Percentiles rank a stretch among this genome's conserved stretches.
These are phyloP conservation scores for Pachymerium ferrugineum DNA, from an alignment of 2,888 invertebrate genomes.

Conservation along the genomic window DNA sequence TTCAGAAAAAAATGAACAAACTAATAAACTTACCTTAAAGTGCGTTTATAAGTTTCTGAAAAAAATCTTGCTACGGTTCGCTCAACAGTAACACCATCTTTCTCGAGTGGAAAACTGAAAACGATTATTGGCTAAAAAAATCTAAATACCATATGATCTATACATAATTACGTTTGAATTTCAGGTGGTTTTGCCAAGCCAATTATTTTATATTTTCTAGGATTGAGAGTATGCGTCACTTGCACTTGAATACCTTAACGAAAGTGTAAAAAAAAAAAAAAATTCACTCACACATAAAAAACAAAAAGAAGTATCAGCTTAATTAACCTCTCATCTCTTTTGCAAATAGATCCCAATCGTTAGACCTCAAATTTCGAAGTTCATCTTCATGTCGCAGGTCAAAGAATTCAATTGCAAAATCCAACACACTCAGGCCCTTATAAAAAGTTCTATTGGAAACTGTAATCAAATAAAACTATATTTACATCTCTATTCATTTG, in stretches of 20 bases:
- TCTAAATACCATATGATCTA: no score
- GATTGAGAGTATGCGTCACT: constrained; percentile 1
- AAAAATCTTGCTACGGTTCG: neutral
- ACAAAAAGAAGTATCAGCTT: no score
- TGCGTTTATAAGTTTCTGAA: neutral
- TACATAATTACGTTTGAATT: neutral
- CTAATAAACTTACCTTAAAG: neutral
- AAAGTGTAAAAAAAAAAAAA: neutral
- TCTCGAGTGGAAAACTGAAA: neutral
- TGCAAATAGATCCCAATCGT: neutral
- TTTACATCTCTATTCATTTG: neutral
- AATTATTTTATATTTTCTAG: neutral
- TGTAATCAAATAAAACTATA: neutral
- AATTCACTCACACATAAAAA: no score
- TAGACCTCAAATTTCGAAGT: neutral
- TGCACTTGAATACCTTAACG: neutral
- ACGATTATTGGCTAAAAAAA: no score
- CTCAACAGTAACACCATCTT: neutral
- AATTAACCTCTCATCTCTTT: constrained; percentile 16
- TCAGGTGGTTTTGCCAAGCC: neutral
- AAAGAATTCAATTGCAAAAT: constrained; percentile 31
- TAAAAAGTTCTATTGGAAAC: constrained; percentile 36
- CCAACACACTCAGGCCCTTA: constrained; percentile 33
- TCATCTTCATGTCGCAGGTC: neutral
- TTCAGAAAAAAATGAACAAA: neutral